These are phyloP conservation scores for Heloderma charlesbogerti DNA, from an alignment of 2,113 vertebrate genomes.

Conservation along the genomic window DNA sequence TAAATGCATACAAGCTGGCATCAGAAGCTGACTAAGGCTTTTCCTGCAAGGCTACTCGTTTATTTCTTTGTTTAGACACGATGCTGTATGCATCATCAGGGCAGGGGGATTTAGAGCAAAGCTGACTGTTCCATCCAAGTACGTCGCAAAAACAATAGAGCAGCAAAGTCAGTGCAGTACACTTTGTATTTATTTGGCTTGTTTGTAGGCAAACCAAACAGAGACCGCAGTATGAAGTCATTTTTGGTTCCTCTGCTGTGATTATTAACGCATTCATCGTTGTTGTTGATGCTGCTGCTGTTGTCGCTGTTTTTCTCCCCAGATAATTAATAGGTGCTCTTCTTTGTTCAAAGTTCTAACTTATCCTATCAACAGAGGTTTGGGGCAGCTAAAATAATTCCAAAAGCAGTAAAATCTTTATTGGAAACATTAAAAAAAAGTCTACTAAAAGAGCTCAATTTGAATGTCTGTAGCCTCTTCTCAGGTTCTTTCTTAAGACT, in stretches of 20 bases:
- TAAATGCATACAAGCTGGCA: slow-evolving; percentile 41
- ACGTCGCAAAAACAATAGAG: slow-evolving; percentile 51
- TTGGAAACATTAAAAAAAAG: no score
- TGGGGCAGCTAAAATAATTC: not conserved
- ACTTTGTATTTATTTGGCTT: slow-evolving; percentile 29
- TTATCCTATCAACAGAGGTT: not conserved
- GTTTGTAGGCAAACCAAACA: slow-evolving; percentile 29
- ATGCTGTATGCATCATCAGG: slow-evolving; percentile 3
- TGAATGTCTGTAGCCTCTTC: no score
- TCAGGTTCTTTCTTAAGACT: no score
- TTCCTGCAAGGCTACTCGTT: slow-evolving; percentile 25
- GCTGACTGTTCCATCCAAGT: slow-evolving; percentile 47
- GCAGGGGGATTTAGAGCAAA: slow-evolving; percentile 55
- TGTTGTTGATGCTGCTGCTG: not conserved
- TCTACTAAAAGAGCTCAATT: not conserved
- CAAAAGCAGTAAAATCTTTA: not conserved
- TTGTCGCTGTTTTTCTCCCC: not conserved
- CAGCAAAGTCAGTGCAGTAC: slow-evolving; percentile 44
- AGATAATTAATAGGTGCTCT: not conserved
- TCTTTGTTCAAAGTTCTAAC: not conserved
- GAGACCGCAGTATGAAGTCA: not conserved
- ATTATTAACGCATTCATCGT: not conserved
- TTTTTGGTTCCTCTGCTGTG: not conserved
- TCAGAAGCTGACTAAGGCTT: slow-evolving; percentile 60
- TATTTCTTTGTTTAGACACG: slow-evolving; percentile 54